Conservation (phyloP, 2,797 vertebrate genomes). For the Rhyacichthys aspro region DNA sequence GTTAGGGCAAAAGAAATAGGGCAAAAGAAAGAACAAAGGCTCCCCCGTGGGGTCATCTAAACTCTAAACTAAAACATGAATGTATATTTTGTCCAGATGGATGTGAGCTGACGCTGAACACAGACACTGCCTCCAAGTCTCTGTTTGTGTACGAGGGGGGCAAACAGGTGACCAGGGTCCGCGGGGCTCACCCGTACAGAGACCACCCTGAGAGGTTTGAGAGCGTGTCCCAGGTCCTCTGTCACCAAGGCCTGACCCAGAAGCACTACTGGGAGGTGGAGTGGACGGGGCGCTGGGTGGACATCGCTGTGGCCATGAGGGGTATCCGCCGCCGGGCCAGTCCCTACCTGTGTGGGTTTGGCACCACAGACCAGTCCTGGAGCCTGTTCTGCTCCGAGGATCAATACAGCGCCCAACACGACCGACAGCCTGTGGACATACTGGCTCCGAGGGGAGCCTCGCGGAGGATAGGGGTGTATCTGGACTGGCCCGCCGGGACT, state of each 20-base stretch:
- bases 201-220: slow-evolving; percentile 49
- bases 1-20: no score
- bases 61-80: not conserved
- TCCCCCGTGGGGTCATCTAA: no score
- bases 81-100: slow-evolving; percentile 27
- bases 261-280: slow-evolving; percentile 60
- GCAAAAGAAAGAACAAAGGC: no score
- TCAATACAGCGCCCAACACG: slow-evolving; percentile 25
- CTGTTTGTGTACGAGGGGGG: slow-evolving; percentile 37
- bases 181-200: slow-evolving; percentile 29
- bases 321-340: slow-evolving; percentile 28
- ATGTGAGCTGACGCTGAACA: slow-evolving; percentile 22
- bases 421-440: slow-evolving; percentile 6
- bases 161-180: slow-evolving; percentile 31
- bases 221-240: slow-evolving; percentile 47
- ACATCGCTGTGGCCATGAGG: slow-evolving; percentile 21
- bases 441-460: slow-evolving; percentile 10
- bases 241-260: slow-evolving; percentile 30
- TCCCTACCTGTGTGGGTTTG: slow-evolving; percentile 32
- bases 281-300: slow-evolving; percentile 45
- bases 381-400: slow-evolving; percentile 40
- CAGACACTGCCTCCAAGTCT: slow-evolving; percentile 29
- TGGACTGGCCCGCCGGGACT: slow-evolving; percentile 43
- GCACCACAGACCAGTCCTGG: slow-evolving; percentile 49
- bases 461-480: slow-evolving; percentile 33